These are phyloP conservation scores for Motacilla tschutschensis DNA, from an alignment of 2,113 vertebrate genomes.

Conservation along the genomic window DNA sequence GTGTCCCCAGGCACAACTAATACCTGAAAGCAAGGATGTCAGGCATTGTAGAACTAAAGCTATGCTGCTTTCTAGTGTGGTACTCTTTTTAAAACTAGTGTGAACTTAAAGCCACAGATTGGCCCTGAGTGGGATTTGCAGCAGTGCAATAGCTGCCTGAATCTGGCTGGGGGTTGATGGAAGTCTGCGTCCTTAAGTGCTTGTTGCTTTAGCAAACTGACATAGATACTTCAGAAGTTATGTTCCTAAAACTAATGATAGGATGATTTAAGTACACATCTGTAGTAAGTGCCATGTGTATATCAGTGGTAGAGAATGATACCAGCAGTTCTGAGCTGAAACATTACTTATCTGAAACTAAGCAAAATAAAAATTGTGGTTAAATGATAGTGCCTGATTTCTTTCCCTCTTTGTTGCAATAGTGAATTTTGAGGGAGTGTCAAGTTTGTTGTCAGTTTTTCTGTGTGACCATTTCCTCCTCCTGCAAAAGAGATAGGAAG, in stretches of 20 bases:
- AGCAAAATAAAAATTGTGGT: not conserved
- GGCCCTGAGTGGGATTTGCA: not conserved
- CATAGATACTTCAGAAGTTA: not conserved
- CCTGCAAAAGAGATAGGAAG: not conserved
- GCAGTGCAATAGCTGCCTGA: not conserved
- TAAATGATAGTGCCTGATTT: not conserved
- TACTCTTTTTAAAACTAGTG: not conserved
- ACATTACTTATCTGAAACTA: not conserved
- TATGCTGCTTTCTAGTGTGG: not conserved
- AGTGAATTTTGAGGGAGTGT: not conserved
- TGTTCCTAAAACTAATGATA: not conserved
- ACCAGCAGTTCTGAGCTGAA: not conserved
- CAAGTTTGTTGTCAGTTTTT: not conserved
- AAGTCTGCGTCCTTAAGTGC: not conserved
- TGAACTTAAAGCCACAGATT: not conserved
- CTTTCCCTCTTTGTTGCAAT: not conserved
- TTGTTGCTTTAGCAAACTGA: not conserved
- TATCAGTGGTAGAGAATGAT: not conserved
- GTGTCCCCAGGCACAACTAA: not conserved
- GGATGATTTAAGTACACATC: not conserved
- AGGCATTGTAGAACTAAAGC: not conserved
- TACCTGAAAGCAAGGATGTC: not conserved
- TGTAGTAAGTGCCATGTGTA: not conserved
- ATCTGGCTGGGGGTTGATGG: not conserved
- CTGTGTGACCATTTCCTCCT: not conserved